These are phyloP conservation scores for Pammene aurita DNA, from an alignment of 2,888 invertebrate genomes.

Conservation along the genomic window DNA sequence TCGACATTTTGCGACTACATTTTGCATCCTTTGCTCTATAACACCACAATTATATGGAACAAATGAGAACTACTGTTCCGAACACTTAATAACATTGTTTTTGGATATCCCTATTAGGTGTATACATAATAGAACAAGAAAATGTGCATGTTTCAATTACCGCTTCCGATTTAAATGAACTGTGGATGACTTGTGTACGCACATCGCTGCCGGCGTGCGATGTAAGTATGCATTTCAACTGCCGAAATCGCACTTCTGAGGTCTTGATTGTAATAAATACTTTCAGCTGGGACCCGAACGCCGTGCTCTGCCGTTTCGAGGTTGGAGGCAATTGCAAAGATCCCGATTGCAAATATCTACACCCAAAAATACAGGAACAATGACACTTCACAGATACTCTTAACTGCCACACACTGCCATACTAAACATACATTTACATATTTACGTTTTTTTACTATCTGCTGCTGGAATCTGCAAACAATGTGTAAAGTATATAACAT, in stretches of 20 bases:
- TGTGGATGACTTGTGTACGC: constrained; percentile 65
- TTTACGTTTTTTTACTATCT: constrained; percentile 30
- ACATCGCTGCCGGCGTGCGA: constrained; percentile 62
- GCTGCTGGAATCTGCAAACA: constrained; percentile 54
- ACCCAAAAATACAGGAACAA: constrained; percentile 64
- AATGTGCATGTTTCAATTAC: constrained; percentile 54
- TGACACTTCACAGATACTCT: constrained; percentile 58
- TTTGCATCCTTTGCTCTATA: neutral
- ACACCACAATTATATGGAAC: neutral
- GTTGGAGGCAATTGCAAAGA: constrained; percentile 80
- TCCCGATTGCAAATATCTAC: constrained; percentile 77
- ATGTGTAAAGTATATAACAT: constrained; percentile 75
- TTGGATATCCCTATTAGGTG: constrained; percentile 52
- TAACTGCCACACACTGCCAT: constrained; percentile 49
- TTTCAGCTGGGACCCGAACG: constrained; percentile 81
- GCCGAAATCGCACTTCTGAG: constrained; percentile 51
- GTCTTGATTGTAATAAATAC: constrained; percentile 47
- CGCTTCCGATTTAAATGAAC: constrained; percentile 51
- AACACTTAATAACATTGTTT: constrained; percentile 24
- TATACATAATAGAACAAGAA: constrained; percentile 55
- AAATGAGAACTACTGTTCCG: neutral
- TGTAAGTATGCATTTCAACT: constrained; percentile 70
- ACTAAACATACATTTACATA: constrained; percentile 46
- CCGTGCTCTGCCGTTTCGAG: constrained; percentile 79
- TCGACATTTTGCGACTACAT: neutral